Evolutionary conservation across 2,113 vertebrate species (phyloP).

Genomic region (Equus quagga): DNA sequence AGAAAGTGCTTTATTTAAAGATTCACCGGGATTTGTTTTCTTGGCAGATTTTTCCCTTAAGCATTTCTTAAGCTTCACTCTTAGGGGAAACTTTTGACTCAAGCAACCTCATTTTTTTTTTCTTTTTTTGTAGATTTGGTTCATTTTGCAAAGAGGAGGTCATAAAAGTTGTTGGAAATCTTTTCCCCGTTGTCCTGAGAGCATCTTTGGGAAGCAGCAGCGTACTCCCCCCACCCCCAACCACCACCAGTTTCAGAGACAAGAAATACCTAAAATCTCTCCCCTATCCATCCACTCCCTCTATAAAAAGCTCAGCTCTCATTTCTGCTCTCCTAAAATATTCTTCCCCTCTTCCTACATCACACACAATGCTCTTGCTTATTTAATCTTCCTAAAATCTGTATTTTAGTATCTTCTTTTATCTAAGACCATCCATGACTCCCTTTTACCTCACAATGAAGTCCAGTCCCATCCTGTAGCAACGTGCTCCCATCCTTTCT

Average conservation of each 20-base stretch:
- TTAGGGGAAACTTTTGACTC: background rate
- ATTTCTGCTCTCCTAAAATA: background rate
- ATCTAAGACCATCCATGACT: rapidly evolving
- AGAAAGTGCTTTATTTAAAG: background rate
- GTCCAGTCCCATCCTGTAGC: background rate
- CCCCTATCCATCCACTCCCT: background rate
- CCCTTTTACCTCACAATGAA: background rate
- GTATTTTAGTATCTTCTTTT: background rate
- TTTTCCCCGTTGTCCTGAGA: background rate
- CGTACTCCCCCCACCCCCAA: background rate
- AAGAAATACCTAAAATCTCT: background rate
- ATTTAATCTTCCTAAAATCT: background rate
- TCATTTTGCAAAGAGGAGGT: constrained; percentile 17
- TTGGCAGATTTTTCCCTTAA: background rate
- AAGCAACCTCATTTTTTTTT: background rate
- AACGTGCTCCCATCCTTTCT: background rate
- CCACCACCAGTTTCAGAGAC: background rate
- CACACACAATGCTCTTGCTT: rapidly evolving
- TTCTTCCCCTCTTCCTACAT: background rate
- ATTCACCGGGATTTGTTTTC: background rate
- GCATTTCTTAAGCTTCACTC: background rate
- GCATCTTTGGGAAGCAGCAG: background rate
- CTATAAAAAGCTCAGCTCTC: background rate
- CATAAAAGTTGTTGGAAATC: background rate
- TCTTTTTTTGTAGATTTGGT: background rate